A percentile compares a stretch with the other conserved stretches of the same genome.
These are phyloP conservation scores for Cyprinodon brontotheroides DNA, from an alignment of 2,113 vertebrate species.

Conservation along the genomic window DNA sequence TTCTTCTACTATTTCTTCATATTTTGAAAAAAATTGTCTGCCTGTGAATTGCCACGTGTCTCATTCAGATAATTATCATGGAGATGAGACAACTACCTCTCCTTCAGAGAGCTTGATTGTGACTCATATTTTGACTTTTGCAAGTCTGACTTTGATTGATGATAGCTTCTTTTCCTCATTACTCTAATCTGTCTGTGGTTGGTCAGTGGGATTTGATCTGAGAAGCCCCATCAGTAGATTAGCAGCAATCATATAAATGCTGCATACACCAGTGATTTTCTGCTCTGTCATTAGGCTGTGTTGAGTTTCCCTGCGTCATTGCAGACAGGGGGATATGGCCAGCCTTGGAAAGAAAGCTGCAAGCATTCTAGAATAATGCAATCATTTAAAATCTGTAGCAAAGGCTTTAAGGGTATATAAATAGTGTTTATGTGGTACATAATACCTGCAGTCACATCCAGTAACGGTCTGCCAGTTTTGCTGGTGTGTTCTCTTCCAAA, in stretches of 20 bases:
- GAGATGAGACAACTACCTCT: constrained; percentile 4
- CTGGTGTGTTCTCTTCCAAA: not conserved
- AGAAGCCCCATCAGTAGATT: not conserved
- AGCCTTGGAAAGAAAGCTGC: not conserved
- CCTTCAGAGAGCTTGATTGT: not conserved
- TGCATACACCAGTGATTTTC: not conserved
- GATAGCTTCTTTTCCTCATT: constrained; percentile 19
- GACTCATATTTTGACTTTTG: constrained; percentile 19
- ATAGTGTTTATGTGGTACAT: not conserved
- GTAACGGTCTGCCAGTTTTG: not conserved
- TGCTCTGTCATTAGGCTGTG: not conserved
- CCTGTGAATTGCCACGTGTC: not conserved
- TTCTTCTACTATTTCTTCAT: constrained; percentile 16
- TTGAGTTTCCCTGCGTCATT: not conserved
- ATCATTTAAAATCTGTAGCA: not conserved
- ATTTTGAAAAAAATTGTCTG: constrained; percentile 10
- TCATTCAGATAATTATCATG: constrained; percentile 17
- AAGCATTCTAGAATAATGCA: not conserved
- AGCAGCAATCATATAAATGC: not conserved
- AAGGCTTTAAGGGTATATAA: not conserved
- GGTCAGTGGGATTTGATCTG: not conserved
- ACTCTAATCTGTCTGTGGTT: not conserved
- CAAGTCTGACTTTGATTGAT: constrained; percentile 39
- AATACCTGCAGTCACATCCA: not conserved
- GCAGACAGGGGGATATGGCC: not conserved